These are phyloP conservation scores for Hemicentrotus pulcherrimus DNA, from an alignment of 35 echinoderm and acorn worm genomes.

Conservation along the genomic window DNA sequence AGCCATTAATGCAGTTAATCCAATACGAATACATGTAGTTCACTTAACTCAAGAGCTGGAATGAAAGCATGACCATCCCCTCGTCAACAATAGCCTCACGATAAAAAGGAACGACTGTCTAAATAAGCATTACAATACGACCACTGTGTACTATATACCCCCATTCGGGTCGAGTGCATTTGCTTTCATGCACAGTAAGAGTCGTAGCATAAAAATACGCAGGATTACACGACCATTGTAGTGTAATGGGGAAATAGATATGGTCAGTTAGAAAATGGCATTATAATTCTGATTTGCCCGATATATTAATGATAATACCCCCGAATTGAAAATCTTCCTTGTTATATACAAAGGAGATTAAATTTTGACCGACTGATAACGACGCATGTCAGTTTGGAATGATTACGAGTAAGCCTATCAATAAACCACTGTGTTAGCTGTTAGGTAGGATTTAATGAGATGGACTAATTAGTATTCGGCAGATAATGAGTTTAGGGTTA, in stretches of 20 bases:
- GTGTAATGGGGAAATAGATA: background rate
- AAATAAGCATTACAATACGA: background rate
- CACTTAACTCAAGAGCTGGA: background rate
- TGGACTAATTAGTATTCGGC: background rate
- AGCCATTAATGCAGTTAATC: background rate
- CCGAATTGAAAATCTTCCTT: no score
- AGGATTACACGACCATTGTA: background rate
- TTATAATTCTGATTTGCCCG: background rate
- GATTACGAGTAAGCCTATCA: background rate
- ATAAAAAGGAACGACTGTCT: background rate
- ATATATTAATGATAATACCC: no score
- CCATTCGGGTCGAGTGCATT: background rate
- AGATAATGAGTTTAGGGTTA: conserved; percentile 3
- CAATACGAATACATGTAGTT: background rate
- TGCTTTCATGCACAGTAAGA: background rate
- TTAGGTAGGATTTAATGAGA: background rate
- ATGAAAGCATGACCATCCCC: background rate
- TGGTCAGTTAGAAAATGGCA: background rate
- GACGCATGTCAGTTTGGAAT: no score
- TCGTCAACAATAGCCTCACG: background rate
- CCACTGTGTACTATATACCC: background rate
- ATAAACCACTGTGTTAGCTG: background rate
- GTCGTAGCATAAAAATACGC: background rate
- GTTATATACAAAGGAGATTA: no score
- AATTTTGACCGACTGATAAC: no score